Evolutionary conservation across 2,888 invertebrate species (phyloP).

Genomic region (Myopa testacea): DNA sequence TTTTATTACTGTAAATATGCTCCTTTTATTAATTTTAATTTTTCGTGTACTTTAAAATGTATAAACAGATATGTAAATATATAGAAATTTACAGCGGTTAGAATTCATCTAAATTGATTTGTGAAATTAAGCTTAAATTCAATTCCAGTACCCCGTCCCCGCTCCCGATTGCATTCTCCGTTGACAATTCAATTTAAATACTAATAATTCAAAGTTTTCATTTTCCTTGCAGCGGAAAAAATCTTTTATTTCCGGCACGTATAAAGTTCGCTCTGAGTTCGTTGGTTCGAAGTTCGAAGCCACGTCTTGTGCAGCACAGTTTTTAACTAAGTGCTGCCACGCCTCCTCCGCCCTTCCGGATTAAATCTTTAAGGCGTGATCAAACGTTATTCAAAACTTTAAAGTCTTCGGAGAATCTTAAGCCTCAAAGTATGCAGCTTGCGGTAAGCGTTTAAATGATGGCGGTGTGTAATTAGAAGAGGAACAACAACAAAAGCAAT

Average conservation of each 20-base stretch:
- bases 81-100: no score
- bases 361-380: conserved; percentile 10
- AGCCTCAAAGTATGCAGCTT: not conserved
- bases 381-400: not conserved
- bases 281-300: conserved; percentile 9
- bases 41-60: no score
- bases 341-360: not conserved
- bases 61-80: no score
- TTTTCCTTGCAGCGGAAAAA: conserved; percentile 46
- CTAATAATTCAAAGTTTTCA: conserved; percentile 46
- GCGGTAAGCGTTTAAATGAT: not conserved
- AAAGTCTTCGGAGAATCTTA: not conserved
- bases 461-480: conserved; percentile 25
- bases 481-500: not conserved
- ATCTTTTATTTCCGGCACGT: conserved; percentile 7
- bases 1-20: not conserved
- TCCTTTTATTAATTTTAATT: no score
- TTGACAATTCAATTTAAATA: conserved; percentile 37
- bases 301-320: not conserved
- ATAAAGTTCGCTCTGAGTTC: conserved; percentile 14
- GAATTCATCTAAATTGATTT: no score
- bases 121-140: not conserved
- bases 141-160: not conserved
- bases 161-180: not conserved
- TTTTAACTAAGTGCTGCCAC: not conserved